phyloP scores from a whole-genome alignment of 1,140 invertebrate genomes.

The Drepana arcuata region DNA sequence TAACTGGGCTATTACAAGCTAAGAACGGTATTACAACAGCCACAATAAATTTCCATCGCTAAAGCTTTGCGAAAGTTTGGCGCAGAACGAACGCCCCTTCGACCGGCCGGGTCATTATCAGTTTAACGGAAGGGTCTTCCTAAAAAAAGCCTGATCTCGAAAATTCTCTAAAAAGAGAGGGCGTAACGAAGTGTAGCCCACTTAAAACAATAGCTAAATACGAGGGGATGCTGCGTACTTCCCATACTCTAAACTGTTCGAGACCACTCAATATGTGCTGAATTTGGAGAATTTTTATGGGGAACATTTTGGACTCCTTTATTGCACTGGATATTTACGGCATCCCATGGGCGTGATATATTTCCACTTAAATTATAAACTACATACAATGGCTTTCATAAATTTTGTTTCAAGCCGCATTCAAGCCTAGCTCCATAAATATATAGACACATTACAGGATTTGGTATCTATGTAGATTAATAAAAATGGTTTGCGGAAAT shows the following conservation, averaged over 20 bases:
- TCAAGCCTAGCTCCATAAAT: no score
- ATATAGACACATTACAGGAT: no score
- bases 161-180: conserved; percentile 49
- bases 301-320: conserved; percentile 38
- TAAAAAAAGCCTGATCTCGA: conserved; percentile 46
- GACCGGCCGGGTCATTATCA: conserved; percentile 48
- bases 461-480: conserved; percentile 2
- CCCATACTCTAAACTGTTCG: conserved; percentile 41
- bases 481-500: neutral
- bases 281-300: conserved; percentile 61
- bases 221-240: conserved; percentile 37
- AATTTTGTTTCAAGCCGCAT: no score
- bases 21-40: conserved; percentile 43
- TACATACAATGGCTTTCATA: conserved; percentile 19
- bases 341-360: conserved; percentile 39
- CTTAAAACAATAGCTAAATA: conserved; percentile 70
- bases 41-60: conserved; percentile 57
- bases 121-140: conserved; percentile 47
- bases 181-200: conserved; percentile 62
- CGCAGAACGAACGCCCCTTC: conserved; percentile 26
- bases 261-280: conserved; percentile 65
- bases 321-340: conserved; percentile 50
- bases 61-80: conserved; percentile 37
- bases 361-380: conserved; percentile 41
- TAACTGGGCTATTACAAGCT: conserved; percentile 41